phyloP scores from a whole-genome alignment of 2,888 invertebrate species.

The Dryocosmus kuriphilus region DNA sequence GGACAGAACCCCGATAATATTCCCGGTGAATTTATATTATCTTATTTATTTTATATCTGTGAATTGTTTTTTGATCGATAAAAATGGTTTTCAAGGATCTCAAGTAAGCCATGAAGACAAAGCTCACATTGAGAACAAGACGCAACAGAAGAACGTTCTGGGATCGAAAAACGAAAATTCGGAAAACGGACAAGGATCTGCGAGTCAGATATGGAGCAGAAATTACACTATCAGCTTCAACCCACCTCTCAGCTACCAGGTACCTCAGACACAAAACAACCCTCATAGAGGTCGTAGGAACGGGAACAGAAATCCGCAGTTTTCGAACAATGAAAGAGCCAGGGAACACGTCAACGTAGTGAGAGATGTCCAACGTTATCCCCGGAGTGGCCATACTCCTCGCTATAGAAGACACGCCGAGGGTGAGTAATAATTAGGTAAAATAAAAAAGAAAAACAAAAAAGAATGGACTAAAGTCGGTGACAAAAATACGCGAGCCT shows the following conservation, averaged over 20 bases:
- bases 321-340: constrained; percentile 41
- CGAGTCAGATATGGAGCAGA: constrained; percentile 42
- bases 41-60: neutral
- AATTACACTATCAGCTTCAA: constrained; percentile 40
- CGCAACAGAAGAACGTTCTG: constrained; percentile 45
- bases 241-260: constrained; percentile 42
- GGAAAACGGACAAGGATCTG: constrained; percentile 46
- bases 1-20: neutral
- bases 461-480: too few species aligned
- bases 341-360: constrained; percentile 44
- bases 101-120: constrained; percentile 48
- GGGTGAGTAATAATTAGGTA: constrained; percentile 55
- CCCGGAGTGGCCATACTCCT: constrained; percentile 59
- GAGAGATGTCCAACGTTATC: constrained; percentile 45
- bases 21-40: neutral
- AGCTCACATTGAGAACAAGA: constrained; percentile 44
- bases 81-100: constrained; percentile 29
- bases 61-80: neutral
- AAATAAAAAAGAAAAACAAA: neutral
- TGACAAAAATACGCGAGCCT: too few species aligned
- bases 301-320: constrained; percentile 41
- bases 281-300: constrained; percentile 45
- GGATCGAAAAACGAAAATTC: constrained; percentile 46
- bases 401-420: constrained; percentile 65
- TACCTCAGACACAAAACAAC: constrained; percentile 38